Evolutionary conservation across 2,113 vertebrate species (phyloP).

Genomic region (Aegithalos caudatus): DNA sequence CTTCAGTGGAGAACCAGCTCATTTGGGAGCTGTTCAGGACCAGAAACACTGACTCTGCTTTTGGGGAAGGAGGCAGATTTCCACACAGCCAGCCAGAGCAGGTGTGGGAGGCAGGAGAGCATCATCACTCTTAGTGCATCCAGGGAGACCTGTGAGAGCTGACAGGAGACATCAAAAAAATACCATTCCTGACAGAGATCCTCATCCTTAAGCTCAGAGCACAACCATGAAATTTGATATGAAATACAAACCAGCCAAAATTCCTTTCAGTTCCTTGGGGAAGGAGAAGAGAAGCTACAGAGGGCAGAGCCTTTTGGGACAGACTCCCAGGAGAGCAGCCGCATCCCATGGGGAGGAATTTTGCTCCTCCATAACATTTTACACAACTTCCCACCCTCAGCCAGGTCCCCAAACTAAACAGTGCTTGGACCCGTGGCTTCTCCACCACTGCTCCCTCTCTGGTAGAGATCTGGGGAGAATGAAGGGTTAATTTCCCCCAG

Average conservation of each 20-base stretch:
- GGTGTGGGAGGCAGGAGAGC: background rate
- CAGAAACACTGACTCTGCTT: background rate
- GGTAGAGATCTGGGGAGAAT: background rate
- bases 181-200: background rate
- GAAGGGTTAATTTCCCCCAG: background rate
- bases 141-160: rapidly evolving
- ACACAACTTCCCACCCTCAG: background rate
- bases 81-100: background rate
- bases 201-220: background rate
- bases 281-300: background rate
- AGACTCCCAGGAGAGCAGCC: background rate
- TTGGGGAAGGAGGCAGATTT: background rate
- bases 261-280: background rate
- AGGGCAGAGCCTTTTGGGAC: background rate
- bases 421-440: background rate
- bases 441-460: background rate
- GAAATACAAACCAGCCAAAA: background rate
- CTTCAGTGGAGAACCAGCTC: background rate
- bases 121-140: background rate
- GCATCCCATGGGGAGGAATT: rapidly evolving
- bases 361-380: background rate
- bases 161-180: background rate
- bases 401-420: background rate
- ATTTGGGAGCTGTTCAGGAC: background rate
- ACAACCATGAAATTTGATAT: background rate